Evolutionary conservation across 2,888 invertebrate genomes (phyloP).

Genomic region (Epistrophe eligans): DNA sequence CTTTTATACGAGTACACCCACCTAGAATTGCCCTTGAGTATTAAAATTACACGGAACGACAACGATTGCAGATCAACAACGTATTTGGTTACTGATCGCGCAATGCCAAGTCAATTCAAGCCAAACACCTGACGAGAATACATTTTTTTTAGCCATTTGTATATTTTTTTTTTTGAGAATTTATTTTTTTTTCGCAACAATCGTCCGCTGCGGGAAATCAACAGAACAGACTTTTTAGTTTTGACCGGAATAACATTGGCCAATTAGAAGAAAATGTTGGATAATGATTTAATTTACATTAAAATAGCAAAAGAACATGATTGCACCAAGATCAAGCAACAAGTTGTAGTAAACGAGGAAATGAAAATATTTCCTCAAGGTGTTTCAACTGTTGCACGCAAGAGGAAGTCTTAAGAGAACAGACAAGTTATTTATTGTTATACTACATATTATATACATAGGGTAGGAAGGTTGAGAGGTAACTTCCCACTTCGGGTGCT

Average conservation of each 20-base stretch:
- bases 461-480: neutral
- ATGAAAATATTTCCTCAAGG: conserved; percentile 50
- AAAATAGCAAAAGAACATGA: neutral
- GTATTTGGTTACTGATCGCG: conserved; percentile 61
- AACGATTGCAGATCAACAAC: conserved; percentile 64
- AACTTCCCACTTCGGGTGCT: conserved; percentile 24
- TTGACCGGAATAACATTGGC: conserved; percentile 58
- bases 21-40: conserved; percentile 54
- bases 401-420: conserved; percentile 61
- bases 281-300: conserved; percentile 46
- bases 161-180: conserved; percentile 41
- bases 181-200: conserved; percentile 38
- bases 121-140: conserved; percentile 58
- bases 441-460: neutral
- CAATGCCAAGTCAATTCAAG: conserved; percentile 55
- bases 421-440: conserved; percentile 34
- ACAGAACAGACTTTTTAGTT: conserved; percentile 20
- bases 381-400: conserved; percentile 45
- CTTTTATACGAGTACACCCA: conserved; percentile 33
- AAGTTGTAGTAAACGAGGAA: conserved; percentile 9
- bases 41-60: conserved; percentile 56
- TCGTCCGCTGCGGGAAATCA: conserved; percentile 41
- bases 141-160: conserved; percentile 11
- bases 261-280: conserved; percentile 43
- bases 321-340: conserved; percentile 24